Conservation (phyloP, 2,888 invertebrate genomes). For the Ochlodes sylvanus region DNA sequence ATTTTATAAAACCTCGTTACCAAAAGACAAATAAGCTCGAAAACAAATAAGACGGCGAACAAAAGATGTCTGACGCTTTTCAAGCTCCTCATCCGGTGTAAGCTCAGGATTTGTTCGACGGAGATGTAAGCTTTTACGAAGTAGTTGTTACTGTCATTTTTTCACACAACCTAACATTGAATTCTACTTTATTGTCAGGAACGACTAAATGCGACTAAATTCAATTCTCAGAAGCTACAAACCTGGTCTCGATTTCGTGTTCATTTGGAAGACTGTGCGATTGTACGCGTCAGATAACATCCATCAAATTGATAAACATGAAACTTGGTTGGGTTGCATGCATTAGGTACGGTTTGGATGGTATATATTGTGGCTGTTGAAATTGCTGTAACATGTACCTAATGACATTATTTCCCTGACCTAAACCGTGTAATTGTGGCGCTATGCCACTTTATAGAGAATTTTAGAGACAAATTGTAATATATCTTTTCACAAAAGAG, state of each 20-base stretch:
- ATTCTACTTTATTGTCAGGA: background rate
- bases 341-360: no score
- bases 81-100: constrained; percentile 26
- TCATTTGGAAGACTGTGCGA: no score
- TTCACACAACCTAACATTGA: background rate
- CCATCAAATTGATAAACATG: no score
- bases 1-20: constrained; percentile 15
- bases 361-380: no score
- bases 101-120: constrained; percentile 27
- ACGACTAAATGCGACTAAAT: background rate
- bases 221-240: background rate
- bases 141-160: constrained; percentile 23
- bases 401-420: no score
- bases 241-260: background rate
- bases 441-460: no score
- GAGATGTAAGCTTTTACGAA: constrained; percentile 30
- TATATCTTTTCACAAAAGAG: no score
- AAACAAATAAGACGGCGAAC: constrained; percentile 1
- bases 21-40: constrained; percentile 15
- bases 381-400: no score
- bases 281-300: no score
- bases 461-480: no score
- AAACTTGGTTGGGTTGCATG: no score
- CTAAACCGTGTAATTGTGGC: no score
- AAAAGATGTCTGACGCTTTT: constrained; percentile 28